phyloP scores from a whole-genome alignment of 2,888 invertebrate genomes.

The Tiliacea aurago region DNA sequence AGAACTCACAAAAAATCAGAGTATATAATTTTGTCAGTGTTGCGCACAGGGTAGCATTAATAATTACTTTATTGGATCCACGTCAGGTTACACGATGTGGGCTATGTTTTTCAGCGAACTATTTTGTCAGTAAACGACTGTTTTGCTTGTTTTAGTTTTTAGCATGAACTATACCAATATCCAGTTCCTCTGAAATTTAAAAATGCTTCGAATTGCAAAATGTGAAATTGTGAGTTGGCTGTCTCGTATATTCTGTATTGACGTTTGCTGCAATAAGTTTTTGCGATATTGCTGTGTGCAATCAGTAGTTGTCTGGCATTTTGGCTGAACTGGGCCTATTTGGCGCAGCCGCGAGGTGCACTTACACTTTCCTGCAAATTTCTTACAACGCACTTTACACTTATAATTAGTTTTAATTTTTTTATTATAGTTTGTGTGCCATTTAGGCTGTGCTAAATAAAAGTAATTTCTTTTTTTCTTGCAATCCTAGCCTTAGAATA shows the following conservation, averaged over 20 bases:
- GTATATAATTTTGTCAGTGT: not conserved
- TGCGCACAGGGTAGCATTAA: conserved; percentile 14
- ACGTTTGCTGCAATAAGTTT: conserved; percentile 4
- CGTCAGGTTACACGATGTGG: not conserved
- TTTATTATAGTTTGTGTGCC: too few relatives aligned
- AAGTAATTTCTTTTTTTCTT: too few relatives aligned
- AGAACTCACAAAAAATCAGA: not conserved
- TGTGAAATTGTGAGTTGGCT: conserved; percentile 4
- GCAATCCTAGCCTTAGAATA: not conserved
- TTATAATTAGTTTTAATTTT: too few relatives aligned
- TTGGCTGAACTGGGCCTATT: too few relatives aligned
- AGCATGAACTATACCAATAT: conserved; percentile 18
- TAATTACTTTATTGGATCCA: conserved; percentile 40
- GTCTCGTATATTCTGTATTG: conserved; percentile 12
- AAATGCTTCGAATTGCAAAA: conserved; percentile 31
- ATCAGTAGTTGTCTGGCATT: too few relatives aligned
- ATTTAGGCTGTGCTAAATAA: too few relatives aligned
- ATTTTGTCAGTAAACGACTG: not conserved
- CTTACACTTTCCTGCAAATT: too few relatives aligned
- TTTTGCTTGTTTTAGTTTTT: conserved; percentile 26
- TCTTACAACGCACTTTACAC: too few relatives aligned
- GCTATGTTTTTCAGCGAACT: conserved; percentile 21
- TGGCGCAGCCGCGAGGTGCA: too few relatives aligned
- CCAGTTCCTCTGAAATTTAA: conserved; percentile 27
- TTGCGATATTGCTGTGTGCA: not conserved